phyloP scores from a whole-genome alignment of 2,113 vertebrate genomes.

The Glareola pratincola region DNA sequence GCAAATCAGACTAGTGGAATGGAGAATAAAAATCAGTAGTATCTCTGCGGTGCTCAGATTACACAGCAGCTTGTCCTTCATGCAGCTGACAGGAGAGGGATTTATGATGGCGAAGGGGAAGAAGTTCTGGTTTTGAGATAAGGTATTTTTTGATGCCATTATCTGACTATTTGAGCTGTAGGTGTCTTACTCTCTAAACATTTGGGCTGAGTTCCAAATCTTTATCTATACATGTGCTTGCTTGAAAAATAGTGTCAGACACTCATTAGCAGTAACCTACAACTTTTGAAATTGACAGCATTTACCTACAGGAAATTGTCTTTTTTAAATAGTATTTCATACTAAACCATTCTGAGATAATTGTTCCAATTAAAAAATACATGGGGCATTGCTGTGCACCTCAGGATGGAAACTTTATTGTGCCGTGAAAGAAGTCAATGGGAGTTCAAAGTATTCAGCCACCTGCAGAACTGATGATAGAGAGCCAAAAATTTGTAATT shows the following conservation, averaged over 20 bases:
- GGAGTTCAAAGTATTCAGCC: slow-evolving; percentile 47
- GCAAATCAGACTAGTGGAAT: not conserved
- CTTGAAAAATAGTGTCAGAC: slow-evolving; percentile 53
- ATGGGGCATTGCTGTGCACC: slow-evolving; percentile 20
- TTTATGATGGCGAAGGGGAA: not conserved
- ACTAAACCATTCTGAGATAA: slow-evolving; percentile 44
- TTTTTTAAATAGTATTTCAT: slow-evolving; percentile 26
- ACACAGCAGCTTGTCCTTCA: not conserved
- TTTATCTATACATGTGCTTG: not conserved
- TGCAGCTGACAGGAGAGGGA: not conserved
- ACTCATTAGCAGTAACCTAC: slow-evolving; percentile 36
- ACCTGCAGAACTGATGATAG: slow-evolving; percentile 42
- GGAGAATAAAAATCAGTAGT: not conserved
- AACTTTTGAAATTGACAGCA: slow-evolving; percentile 44
- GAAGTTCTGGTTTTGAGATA: not conserved
- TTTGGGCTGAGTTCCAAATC: slow-evolving; percentile 17
- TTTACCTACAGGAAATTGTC: slow-evolving; percentile 56
- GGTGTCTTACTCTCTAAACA: slow-evolving; percentile 2
- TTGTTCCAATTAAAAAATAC: slow-evolving; percentile 59
- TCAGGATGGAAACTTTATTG: slow-evolving; percentile 40
- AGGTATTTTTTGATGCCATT: not conserved
- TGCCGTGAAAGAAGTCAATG: slow-evolving; percentile 37
- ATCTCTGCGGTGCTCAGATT: not conserved
- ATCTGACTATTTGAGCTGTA: not conserved
- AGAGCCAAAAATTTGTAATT: slow-evolving; percentile 33